Conservation (phyloP, 2,797 vertebrate genomes). For the Anniella stebbinsi region DNA sequence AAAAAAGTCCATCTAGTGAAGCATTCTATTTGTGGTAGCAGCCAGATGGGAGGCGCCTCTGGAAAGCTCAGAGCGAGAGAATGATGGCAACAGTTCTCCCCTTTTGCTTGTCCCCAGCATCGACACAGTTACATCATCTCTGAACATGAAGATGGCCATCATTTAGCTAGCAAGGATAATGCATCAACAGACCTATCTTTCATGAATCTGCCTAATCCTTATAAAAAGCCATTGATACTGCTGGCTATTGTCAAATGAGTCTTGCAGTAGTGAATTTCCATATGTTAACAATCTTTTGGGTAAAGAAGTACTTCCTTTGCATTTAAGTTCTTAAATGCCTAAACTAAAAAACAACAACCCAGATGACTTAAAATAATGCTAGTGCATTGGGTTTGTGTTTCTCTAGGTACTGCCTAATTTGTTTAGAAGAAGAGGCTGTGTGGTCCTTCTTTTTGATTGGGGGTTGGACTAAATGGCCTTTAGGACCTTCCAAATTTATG, state of each 20-base stretch:
- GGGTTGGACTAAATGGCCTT: neutral
- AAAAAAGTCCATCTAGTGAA: neutral
- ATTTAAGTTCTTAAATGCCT: neutral
- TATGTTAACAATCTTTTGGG: neutral
- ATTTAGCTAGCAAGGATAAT: neutral
- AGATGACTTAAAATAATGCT: neutral
- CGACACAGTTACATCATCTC: neutral
- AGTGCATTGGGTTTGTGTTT: neutral
- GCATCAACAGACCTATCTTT: neutral
- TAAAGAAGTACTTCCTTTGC: neutral
- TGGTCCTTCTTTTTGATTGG: neutral
- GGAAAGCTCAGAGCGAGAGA: neutral
- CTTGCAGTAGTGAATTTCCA: neutral
- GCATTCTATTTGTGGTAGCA: neutral
- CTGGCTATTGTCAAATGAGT: neutral
- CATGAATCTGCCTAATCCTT: neutral
- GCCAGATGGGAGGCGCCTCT: neutral
- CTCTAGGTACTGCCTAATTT: neutral
- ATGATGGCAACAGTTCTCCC: neutral
- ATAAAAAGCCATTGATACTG: neutral
- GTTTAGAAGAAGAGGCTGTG: neutral
- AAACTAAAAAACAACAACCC: neutral
- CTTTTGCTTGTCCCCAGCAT: neutral
- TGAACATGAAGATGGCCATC: neutral
- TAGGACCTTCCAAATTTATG: neutral